These are phyloP conservation scores for Platalea minor DNA, from an alignment of 2,797 vertebrate species.

Conservation along the genomic window DNA sequence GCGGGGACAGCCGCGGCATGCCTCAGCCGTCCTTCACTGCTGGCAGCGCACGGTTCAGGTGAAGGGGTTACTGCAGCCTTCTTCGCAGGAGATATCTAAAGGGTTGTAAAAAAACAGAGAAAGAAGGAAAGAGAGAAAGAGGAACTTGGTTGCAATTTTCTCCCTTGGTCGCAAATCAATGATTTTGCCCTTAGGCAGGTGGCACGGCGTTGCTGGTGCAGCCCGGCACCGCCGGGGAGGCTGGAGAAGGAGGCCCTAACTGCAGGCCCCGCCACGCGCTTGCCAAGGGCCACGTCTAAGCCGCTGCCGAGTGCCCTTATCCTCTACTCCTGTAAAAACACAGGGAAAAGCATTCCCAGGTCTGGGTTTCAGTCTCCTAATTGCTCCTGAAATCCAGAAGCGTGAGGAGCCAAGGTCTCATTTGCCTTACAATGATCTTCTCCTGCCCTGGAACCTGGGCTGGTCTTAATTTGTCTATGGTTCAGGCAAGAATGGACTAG, in stretches of 20 bases:
- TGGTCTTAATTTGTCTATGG: slow-evolving; percentile 71
- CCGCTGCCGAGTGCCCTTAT: not conserved
- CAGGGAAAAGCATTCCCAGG: not conserved
- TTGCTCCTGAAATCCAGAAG: slow-evolving; percentile 28
- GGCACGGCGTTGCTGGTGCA: fast-evolving
- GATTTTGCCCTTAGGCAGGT: not conserved
- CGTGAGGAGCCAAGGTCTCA: slow-evolving; percentile 11
- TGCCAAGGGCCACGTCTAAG: not conserved
- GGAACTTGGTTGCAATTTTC: not conserved
- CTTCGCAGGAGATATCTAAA: not conserved
- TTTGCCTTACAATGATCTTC: slow-evolving; percentile 65
- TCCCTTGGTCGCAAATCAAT: not conserved
- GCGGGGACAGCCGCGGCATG: not conserved
- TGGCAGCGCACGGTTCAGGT: not conserved
- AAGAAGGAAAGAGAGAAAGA: not conserved
- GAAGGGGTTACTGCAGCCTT: not conserved
- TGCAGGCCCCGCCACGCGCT: not conserved
- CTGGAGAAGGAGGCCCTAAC: not conserved
- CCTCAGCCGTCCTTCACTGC: not conserved
- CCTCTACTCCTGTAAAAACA: not conserved
- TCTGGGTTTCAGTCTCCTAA: slow-evolving; percentile 39
- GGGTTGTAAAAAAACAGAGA: not conserved
- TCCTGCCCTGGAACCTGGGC: slow-evolving; percentile 72
- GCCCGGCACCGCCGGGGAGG: not conserved
- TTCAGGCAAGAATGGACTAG: slow-evolving; percentile 70